phyloP scores from a whole-genome alignment of 2,888 invertebrate genomes.

The Ischnura elegans region DNA sequence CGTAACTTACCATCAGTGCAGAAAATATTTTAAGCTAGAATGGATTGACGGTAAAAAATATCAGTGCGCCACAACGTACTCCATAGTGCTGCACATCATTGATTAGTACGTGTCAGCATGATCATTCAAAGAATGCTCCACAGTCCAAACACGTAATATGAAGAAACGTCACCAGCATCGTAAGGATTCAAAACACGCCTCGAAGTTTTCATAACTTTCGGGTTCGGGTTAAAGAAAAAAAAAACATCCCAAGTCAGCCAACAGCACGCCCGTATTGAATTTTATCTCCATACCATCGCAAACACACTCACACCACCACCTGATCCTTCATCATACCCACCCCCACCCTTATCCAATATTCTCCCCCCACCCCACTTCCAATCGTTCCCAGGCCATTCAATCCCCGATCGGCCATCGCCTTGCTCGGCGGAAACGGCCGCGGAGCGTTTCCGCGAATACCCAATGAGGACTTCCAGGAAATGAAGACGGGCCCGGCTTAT shows the following conservation, averaged over 20 bases:
- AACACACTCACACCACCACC: too few relatives aligned
- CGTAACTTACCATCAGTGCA: too few relatives aligned
- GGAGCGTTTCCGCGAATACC: constrained; percentile 46
- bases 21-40: too few relatives aligned
- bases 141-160: not conserved
- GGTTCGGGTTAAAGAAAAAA: not conserved
- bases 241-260: not conserved
- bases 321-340: too few relatives aligned
- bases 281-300: constrained; percentile 14
- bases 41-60: too few relatives aligned
- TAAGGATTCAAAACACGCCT: not conserved
- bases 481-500: constrained; percentile 44
- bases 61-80: not conserved
- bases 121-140: not conserved
- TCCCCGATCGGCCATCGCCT: constrained; percentile 13
- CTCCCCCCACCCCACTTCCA: not conserved
- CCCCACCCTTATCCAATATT: not conserved
- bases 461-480: constrained; percentile 61
- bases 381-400: not conserved
- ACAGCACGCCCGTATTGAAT: not conserved
- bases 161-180: not conserved
- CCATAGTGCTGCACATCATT: not conserved
- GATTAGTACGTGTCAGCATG: not conserved
- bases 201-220: constrained; percentile 6
- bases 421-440: constrained; percentile 26